Percentiles rank a stretch among this genome's conserved stretches.
Conservation (phyloP, 2,888 invertebrate species). For the Caenorhabditis doughertyi region DNA sequence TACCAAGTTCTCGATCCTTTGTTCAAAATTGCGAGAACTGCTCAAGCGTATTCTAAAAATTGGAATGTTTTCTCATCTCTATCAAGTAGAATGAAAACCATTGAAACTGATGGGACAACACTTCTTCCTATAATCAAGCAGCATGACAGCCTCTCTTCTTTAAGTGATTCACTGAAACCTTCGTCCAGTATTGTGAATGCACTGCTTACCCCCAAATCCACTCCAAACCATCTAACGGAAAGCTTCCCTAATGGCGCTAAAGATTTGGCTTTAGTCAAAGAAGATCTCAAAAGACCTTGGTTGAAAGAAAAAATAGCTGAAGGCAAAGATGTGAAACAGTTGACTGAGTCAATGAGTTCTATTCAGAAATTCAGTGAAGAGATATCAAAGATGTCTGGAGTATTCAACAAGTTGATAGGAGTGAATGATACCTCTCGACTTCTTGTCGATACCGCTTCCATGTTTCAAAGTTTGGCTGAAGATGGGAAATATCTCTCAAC, state of each 20-base stretch:
- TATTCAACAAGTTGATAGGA: neutral
- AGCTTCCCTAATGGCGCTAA: neutral
- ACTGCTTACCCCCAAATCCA: neutral
- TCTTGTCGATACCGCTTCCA: neutral
- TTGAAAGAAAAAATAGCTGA: slow-evolving; percentile 19
- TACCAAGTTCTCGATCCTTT: neutral
- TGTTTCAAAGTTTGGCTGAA: neutral
- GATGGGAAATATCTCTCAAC: neutral
- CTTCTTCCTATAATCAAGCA: too few species aligned
- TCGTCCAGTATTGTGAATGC: neutral
- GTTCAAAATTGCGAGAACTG: neutral
- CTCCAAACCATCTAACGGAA: neutral
- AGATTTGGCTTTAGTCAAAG: neutral
- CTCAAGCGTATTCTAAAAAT: neutral
- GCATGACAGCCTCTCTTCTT: neutral
- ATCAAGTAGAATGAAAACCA: neutral
- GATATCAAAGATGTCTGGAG: neutral
- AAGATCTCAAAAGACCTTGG: slow-evolving; percentile 1
- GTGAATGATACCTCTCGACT: neutral
- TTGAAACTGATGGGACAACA: neutral
- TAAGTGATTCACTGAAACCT: neutral
- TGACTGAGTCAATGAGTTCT: neutral
- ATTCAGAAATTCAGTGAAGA: neutral
- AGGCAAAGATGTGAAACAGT: neutral
- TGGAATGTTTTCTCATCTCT: neutral